Evolutionary conservation across 1,140 invertebrate genomes (phyloP).

Genomic region (Penaeus chinensis): DNA sequence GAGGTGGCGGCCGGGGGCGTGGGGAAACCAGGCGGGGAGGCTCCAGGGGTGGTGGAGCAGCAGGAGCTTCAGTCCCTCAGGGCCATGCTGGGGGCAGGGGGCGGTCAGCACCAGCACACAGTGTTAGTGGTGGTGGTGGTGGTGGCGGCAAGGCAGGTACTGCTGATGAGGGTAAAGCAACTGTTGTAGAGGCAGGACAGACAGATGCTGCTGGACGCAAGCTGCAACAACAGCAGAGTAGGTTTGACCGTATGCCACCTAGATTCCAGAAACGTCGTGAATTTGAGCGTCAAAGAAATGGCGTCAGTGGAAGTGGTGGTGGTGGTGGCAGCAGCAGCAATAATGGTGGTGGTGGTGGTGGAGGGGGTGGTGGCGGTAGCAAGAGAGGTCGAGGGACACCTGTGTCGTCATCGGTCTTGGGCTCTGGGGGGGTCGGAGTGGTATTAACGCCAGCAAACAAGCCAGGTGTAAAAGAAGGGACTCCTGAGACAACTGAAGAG

Average conservation of each 20-base stretch:
- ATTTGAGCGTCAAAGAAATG: slow-evolving; percentile 50
- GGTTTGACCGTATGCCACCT: slow-evolving; percentile 63
- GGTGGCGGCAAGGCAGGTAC: slow-evolving; percentile 64
- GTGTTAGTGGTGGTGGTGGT: slow-evolving; percentile 28
- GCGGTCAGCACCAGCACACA: slow-evolving; percentile 33
- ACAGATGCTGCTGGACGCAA: slow-evolving; percentile 46
- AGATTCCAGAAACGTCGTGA: slow-evolving; percentile 52
- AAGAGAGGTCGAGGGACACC: slow-evolving; percentile 63
- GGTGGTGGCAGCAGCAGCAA: slow-evolving; percentile 33
- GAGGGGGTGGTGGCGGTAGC: not conserved
- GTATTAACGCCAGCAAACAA: slow-evolving; percentile 42
- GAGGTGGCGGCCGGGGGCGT: slow-evolving; percentile 66
- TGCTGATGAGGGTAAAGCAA: slow-evolving; percentile 41
- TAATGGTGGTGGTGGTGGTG: not conserved
- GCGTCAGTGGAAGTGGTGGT: slow-evolving; percentile 43
- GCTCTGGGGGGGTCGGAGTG: slow-evolving; percentile 67
- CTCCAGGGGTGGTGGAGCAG: slow-evolving; percentile 47
- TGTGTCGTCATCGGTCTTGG: slow-evolving; percentile 63
- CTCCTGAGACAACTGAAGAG: slow-evolving; percentile 70
- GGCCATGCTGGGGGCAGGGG: slow-evolving; percentile 50
- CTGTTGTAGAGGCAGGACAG: slow-evolving; percentile 23
- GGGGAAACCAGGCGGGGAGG: slow-evolving; percentile 64
- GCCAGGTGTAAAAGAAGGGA: slow-evolving; percentile 65
- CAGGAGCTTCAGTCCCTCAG: slow-evolving; percentile 46
- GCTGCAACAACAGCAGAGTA: slow-evolving; percentile 43